Evolutionary conservation across 2,113 vertebrate species (phyloP).

Genomic region (Rhinichthys klamathensis): DNA sequence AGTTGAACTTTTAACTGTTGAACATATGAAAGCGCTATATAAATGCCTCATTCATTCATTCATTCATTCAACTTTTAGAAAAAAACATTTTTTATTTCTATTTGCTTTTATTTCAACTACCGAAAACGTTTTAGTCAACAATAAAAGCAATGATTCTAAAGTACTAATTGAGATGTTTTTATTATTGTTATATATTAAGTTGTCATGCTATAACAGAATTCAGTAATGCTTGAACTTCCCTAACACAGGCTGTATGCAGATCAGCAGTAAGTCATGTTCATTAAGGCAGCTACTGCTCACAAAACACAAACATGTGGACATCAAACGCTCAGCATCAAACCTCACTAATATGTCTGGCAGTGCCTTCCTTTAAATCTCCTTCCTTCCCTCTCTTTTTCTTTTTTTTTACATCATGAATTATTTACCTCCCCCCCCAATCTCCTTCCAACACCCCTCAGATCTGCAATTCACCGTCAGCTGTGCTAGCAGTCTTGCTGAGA

Average conservation of each 20-base stretch:
- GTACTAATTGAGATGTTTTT: not conserved
- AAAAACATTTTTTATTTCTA: not conserved
- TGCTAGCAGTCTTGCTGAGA: constrained; percentile 17
- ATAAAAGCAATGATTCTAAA: not conserved
- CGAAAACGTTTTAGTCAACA: not conserved
- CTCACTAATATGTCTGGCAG: not conserved
- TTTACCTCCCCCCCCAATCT: constrained; percentile 48
- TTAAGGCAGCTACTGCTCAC: constrained; percentile 6
- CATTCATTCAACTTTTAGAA: no score
- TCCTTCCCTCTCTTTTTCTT: no score
- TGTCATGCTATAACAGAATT: not conserved
- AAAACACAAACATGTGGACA: constrained; percentile 38
- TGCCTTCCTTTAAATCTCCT: constrained; percentile 11
- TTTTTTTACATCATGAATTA: constrained; percentile 56
- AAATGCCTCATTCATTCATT: no score
- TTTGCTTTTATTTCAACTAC: not conserved
- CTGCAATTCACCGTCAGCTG: constrained; percentile 35
- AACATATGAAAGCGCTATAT: no score
- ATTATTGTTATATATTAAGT: not conserved
- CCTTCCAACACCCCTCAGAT: constrained; percentile 45
- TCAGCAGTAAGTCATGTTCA: not conserved
- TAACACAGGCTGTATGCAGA: not conserved
- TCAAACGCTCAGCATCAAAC: constrained; percentile 46
- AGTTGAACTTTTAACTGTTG: not conserved
- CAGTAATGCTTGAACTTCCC: not conserved